phyloP scores from a whole-genome alignment of 2,888 invertebrate species.

The Chydorus sphaericus region DNA sequence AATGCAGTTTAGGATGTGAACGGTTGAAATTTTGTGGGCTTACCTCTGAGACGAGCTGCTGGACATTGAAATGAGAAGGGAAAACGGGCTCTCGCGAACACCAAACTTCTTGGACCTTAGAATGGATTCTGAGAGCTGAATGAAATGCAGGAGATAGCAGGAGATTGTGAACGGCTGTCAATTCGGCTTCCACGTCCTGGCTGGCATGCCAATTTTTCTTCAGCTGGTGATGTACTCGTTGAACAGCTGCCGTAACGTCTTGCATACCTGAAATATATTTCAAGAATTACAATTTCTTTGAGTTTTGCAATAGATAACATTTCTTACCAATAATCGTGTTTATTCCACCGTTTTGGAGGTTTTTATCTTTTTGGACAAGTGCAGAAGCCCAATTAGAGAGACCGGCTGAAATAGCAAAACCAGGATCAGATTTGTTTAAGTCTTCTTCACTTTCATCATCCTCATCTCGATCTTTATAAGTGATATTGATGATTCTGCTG shows the following conservation, averaged over 20 bases:
- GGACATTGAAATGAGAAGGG: constrained; percentile 44
- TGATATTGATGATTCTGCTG: constrained; percentile 30
- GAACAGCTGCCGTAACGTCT: constrained; percentile 68
- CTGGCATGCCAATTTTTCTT: constrained; percentile 40
- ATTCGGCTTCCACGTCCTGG: constrained; percentile 42
- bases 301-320: neutral
- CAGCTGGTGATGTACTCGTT: constrained; percentile 65
- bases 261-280: constrained; percentile 49
- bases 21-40: constrained; percentile 2
- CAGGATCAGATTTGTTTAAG: neutral
- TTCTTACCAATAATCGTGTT: constrained; percentile 10
- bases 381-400: neutral
- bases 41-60: constrained; percentile 53
- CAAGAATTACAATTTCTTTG: neutral
- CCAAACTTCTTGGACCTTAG: constrained; percentile 47
- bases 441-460: constrained; percentile 9
- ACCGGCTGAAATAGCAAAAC: constrained; percentile 9
- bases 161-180: constrained; percentile 58
- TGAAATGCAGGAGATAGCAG: constrained; percentile 57
- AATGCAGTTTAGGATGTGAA: neutral
- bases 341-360: constrained; percentile 8
- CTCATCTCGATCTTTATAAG: constrained; percentile 27
- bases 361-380: neutral
- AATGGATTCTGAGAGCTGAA: constrained; percentile 61
- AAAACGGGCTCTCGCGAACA: constrained; percentile 28